Evolutionary conservation across 1,140 invertebrate genomes (phyloP).

Genomic region (Ceratina calcarata): DNA sequence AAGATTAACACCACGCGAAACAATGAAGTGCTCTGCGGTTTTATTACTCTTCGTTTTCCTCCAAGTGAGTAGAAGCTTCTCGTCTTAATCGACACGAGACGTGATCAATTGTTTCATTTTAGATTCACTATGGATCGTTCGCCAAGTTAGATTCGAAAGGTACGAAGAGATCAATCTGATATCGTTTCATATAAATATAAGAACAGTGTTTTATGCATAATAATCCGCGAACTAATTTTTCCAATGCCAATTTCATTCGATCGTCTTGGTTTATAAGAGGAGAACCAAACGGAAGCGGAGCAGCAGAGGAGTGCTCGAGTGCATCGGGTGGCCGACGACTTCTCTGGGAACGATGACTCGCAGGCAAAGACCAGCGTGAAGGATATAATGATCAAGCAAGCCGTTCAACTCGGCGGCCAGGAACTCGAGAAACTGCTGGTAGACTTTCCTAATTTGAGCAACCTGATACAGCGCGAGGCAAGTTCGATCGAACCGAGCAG

Average conservation of each 20-base stretch:
- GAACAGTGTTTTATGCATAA: too few relatives aligned
- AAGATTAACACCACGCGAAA: background rate
- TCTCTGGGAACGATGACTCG: background rate
- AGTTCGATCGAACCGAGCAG: background rate
- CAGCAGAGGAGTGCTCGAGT: slow-evolving; percentile 12
- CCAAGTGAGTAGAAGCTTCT: background rate
- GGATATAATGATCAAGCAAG: background rate
- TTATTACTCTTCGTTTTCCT: background rate
- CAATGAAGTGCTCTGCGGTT: slow-evolving; percentile 21
- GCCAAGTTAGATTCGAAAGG: background rate
- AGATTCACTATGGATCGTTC: slow-evolving; percentile 19
- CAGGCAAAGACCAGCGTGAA: background rate
- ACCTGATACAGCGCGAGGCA: slow-evolving; percentile 11
- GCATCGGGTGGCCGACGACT: slow-evolving; percentile 11
- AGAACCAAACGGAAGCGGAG: background rate
- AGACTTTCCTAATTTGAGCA: background rate
- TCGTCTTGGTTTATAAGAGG: background rate
- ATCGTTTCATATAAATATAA: too few relatives aligned
- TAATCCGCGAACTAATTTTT: too few relatives aligned
- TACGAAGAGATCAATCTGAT: too few relatives aligned
- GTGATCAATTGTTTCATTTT: background rate
- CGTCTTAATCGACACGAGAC: too few relatives aligned
- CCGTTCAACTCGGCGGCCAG: background rate
- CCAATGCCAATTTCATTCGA: too few relatives aligned
- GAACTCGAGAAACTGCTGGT: background rate